Evolutionary conservation across 1,140 invertebrate genomes (phyloP), one percentile per base, ranked within the genome.

Genomic region (Achatina immaculata): DNA sequence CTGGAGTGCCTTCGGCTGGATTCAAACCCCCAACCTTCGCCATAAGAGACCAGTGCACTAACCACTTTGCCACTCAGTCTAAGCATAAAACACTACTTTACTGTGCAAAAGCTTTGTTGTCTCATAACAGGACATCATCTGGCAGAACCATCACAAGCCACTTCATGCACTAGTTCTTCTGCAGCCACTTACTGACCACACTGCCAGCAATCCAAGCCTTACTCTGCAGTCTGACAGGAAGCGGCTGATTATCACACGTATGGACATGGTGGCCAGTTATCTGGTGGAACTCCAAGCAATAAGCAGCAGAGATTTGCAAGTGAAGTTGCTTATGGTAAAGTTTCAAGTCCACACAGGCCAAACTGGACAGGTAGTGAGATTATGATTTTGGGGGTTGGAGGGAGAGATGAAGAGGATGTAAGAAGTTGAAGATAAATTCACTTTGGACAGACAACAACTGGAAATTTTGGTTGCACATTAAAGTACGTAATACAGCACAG

Each of bases 211-310:
- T 38, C 86, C 88, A 40, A 55, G 73, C 3, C 76, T 84, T 16
- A 72, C 72, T 68, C 78, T 68, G 40, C 24, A 40, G 3, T 43
- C 21, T 19, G 78, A 78, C 78, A 91, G 90, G 76, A 78, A 87
- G 51, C 83, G 85, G 9, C 90, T 92, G 62, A 85, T 85, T 11
- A 89, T 88, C 11, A 82, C 85, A 34, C 89, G 88, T 78, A 82
- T 91, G 36, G 91, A 92, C 85, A 83, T 83, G 1, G 82, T 92
- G 21, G 85, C 91, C 24, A 84, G 84, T 55, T 92, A 92, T 77
- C 76, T 92, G 42, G 88, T 92, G 28, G 91, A 92, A 69, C 83
- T 92, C 31, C 88, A 91, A 81, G 84, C 91, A 6, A 90, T 89
- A 78, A 88, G 87, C 62, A 84, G 77, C 73, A 80, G 86, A 11